A percentile compares a stretch with the other conserved stretches of the same genome.
Conservation (phyloP, 2,888 invertebrate species). For the Melinopterus prodromus region DNA sequence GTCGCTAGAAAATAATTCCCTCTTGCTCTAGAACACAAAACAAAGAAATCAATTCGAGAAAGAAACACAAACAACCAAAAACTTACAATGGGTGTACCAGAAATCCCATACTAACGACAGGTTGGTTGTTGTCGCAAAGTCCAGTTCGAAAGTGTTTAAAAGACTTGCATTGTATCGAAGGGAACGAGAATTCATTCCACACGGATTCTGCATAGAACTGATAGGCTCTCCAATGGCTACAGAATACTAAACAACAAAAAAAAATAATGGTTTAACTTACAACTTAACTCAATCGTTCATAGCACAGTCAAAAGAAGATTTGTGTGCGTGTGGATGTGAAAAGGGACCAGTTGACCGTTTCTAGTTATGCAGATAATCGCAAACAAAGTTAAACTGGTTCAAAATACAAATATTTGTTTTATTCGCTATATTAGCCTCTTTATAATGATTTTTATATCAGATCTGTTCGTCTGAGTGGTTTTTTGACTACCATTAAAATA, state of each 20-base stretch:
- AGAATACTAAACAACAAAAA: conserved; percentile 65
- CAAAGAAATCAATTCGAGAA: not conserved
- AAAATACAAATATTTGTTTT: too few species aligned
- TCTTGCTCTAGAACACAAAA: conserved; percentile 61
- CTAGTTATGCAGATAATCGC: too few species aligned
- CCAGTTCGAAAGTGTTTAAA: conserved; percentile 63
- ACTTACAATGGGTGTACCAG: conserved; percentile 42
- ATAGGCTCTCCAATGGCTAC: conserved; percentile 72
- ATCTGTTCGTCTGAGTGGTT: too few species aligned
- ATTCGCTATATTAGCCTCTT: too few species aligned
- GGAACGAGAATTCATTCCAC: conserved; percentile 62
- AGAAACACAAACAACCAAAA: conserved; percentile 37
- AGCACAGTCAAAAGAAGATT: not conserved
- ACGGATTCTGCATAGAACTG: conserved; percentile 69
- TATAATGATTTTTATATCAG: too few species aligned
- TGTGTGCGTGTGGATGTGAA: too few species aligned
- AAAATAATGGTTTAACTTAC: not conserved
- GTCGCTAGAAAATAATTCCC: conserved; percentile 66
- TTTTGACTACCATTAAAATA: too few species aligned
- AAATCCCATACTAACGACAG: conserved; percentile 46
- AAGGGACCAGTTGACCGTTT: too few species aligned
- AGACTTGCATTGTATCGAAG: conserved; percentile 61
- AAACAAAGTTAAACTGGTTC: too few species aligned
- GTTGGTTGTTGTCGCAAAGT: conserved; percentile 54
- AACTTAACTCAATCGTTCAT: not conserved